Base-by-base conservation (phyloP, 1,140 invertebrate species). In the Macrocentrus cingulum region DNA sequence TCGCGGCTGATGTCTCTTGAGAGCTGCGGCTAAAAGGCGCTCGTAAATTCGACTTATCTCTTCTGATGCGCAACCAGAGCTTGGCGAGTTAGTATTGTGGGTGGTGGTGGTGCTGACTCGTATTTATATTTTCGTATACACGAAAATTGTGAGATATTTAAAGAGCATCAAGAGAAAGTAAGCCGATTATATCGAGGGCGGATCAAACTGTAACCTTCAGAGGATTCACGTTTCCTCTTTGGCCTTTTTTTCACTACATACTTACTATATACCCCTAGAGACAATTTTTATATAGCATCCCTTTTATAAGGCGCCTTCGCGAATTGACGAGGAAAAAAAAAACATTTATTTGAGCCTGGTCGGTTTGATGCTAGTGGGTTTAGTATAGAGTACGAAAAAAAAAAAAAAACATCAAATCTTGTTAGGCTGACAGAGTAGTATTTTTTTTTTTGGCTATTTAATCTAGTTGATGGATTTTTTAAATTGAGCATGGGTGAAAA, bases 31-130 rank as follows among this genome's bases (percentile, higher is more conserved):
- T 20, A 56, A 67, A 66, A 63, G 62, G 60, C 62, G 62, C 63
- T 67, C 71, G 70, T 77, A 77, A 77, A 77, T 77, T 73, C 68
- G 66, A 73, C 74, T 77, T 77, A 77, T 62, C 60, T 37, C n/a
- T n/a, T n/a, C n/a, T 59, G 54, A 15, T 6, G 6, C 16, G 15
- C 46, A 48, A 36, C 46, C 55, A 60, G 37, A 37, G 56, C 52
- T 56, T 52, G 54, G n/a, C n/a, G n/a, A n/a, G n/a, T n/a, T n/a
- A 29, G 39, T 32, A 54, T 42, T 42, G 41, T 15, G 25, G 41
- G 34, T 39, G 18, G n/a, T n/a, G 46, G 36, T 51, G 44, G 55
- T 20, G 4, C 22, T 23, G 49, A 51, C 45, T 19, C 34, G 5
- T 52, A 62, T 66, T 34, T 50, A 20, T 50, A 36, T 50, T 16